Conservation (phyloP, 2,888 invertebrate species). For the Vandiemenella viatica region DNA sequence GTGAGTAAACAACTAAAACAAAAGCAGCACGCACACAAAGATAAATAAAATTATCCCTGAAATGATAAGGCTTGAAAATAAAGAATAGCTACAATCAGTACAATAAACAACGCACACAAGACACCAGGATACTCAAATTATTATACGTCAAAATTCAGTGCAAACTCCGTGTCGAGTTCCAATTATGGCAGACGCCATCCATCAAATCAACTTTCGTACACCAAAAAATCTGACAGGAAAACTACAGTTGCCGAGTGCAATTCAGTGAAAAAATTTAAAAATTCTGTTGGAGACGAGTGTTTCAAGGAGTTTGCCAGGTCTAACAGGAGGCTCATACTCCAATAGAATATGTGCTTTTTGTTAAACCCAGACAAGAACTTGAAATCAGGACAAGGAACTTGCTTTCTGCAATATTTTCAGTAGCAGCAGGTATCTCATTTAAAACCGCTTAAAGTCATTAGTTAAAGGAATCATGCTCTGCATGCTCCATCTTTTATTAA, state of each 20-base stretch:
- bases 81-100: constrained; percentile 10
- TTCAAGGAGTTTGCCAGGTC: constrained; percentile 10
- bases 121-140: constrained; percentile 7
- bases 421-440: too few species aligned
- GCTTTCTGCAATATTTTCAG: too few species aligned
- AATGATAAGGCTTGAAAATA: constrained; percentile 6
- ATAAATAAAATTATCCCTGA: constrained; percentile 5
- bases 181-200: constrained; percentile 5
- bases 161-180: constrained; percentile 4
- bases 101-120: constrained; percentile 11
- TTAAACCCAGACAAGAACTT: too few species aligned
- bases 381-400: too few species aligned
- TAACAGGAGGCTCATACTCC: too few species aligned
- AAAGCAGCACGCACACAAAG: constrained; percentile 9
- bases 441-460: too few species aligned
- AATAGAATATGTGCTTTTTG: too few species aligned
- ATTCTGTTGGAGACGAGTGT: constrained; percentile 9
- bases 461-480: too few species aligned
- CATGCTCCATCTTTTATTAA: too few species aligned
- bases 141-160: constrained; percentile 3
- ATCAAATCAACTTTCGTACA: constrained; percentile 5
- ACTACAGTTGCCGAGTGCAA: constrained; percentile 14
- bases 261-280: constrained; percentile 10
- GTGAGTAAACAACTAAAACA: not conserved
- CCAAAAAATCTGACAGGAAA: constrained; percentile 9